These are phyloP conservation scores for Perca flavescens DNA, from an alignment of 2,113 vertebrate species.

Conservation along the genomic window DNA sequence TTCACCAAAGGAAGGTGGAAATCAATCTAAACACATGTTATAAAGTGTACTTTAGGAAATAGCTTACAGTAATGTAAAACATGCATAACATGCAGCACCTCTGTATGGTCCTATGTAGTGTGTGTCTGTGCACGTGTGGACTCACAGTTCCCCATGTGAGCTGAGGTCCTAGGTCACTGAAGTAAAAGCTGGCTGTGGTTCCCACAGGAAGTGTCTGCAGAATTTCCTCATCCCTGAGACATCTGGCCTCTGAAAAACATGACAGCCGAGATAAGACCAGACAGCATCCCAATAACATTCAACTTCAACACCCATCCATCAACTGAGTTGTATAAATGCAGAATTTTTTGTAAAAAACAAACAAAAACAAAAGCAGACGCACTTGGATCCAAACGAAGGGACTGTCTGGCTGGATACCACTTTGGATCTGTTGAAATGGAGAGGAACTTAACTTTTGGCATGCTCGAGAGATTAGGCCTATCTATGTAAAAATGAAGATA, in stretches of 20 bases:
- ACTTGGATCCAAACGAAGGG: constrained; percentile 93
- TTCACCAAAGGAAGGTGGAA: not conserved
- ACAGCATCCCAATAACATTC: not conserved
- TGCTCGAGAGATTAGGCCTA: not conserved
- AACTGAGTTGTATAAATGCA: not conserved
- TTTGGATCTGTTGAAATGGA: constrained; percentile 86
- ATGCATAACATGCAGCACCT: not conserved
- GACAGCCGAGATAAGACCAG: constrained; percentile 8
- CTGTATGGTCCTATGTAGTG: not conserved
- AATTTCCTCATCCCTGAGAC: constrained; percentile 92
- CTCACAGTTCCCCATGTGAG: constrained; percentile 97
- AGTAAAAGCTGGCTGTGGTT: constrained; percentile 95
- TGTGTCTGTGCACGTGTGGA: constrained; percentile 29
- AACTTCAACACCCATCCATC: not conserved
- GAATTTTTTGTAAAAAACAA: not conserved
- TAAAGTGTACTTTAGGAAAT: not conserved
- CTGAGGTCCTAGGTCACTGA: constrained; percentile 94
- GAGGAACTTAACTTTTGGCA: constrained; percentile 4
- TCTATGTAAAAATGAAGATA: not conserved
- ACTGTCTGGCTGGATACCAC: constrained; percentile 94
- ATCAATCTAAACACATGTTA: not conserved
- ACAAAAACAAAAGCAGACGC: constrained; percentile 64
- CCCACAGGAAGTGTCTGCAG: constrained; percentile 95
- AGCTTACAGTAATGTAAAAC: not conserved
- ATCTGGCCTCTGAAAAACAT: constrained; percentile 87